A percentile compares a stretch with the other conserved stretches of the same genome.
These are phyloP conservation scores for Aurelia sp. DNA, from an alignment of 30 jellyfish, hydroid and myxozoan genomes.

Conservation along the genomic window DNA sequence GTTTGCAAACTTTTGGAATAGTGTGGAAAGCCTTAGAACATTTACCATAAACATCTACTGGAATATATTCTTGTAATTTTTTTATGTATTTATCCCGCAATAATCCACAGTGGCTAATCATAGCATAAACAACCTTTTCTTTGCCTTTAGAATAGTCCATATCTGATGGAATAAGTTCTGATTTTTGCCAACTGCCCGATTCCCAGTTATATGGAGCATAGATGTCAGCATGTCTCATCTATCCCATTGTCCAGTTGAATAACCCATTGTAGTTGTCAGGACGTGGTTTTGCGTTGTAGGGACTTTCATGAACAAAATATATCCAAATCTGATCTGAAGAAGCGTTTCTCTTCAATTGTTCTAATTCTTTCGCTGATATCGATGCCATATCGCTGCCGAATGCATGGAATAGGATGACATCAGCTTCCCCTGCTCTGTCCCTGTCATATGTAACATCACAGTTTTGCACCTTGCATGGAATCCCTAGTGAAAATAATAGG, in stretches of 20 bases:
- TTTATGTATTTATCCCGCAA: constrained; percentile 81
- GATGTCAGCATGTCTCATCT: constrained; percentile 82
- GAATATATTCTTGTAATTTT: constrained; percentile 68
- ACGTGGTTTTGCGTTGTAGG: constrained; percentile 77
- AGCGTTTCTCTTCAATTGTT: constrained; percentile 16
- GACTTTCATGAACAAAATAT: constrained; percentile 84
- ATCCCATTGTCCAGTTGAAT: constrained; percentile 94
- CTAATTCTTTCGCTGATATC: constrained; percentile 49
- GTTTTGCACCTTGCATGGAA: constrained; percentile 83
- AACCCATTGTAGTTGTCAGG: constrained; percentile 75
- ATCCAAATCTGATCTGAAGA: constrained; percentile 76
- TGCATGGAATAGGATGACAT: constrained; percentile 80
- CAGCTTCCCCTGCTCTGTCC: constrained; percentile 58
- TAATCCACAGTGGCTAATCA: constrained; percentile 88
- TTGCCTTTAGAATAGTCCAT: constrained; percentile 80
- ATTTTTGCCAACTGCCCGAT: constrained; percentile 88
- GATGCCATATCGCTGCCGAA: constrained; percentile 68
- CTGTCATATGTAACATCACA: constrained; percentile 79
- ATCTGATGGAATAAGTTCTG: not conserved
- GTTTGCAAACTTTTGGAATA: constrained; percentile 64
- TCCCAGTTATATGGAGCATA: constrained; percentile 92
- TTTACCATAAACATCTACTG: constrained; percentile 77
- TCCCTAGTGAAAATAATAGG: constrained; percentile 18
- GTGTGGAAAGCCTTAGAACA: constrained; percentile 80
- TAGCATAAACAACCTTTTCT: constrained; percentile 73